phyloP scores from a whole-genome alignment of 2,888 invertebrate species.

The Apotomis turbidana region DNA sequence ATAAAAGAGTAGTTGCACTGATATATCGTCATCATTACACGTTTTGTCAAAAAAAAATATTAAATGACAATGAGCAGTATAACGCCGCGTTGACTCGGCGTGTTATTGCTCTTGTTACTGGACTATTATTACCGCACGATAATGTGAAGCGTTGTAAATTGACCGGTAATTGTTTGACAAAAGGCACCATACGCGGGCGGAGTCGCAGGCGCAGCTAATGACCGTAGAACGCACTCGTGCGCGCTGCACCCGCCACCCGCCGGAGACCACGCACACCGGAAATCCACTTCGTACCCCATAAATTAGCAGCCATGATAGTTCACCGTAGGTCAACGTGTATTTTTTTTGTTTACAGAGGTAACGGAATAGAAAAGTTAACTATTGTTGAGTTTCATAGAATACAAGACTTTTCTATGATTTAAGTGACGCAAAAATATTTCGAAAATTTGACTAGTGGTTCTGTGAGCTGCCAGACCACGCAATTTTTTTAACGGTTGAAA shows the following conservation, averaged over 20 bases:
- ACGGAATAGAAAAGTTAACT: too few species aligned
- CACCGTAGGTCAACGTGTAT: constrained; percentile 41
- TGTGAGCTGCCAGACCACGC: too few species aligned
- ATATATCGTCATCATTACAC: too few species aligned
- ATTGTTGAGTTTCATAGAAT: too few species aligned
- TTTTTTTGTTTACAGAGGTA: background rate
- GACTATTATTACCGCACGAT: constrained; percentile 54
- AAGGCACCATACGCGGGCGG: constrained; percentile 29
- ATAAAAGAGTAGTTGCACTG: too few species aligned
- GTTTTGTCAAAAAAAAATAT: too few species aligned
- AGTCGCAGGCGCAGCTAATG: constrained; percentile 15
- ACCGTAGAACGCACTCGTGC: constrained; percentile 28
- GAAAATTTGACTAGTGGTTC: too few species aligned
- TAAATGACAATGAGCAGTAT: too few species aligned
- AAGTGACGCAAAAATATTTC: too few species aligned
- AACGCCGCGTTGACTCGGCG: background rate
- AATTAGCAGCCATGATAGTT: constrained; percentile 50
- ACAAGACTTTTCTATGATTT: too few species aligned
- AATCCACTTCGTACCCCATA: constrained; percentile 48
- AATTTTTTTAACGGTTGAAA: too few species aligned
- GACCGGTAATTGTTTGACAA: constrained; percentile 69
- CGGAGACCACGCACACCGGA: constrained; percentile 47
- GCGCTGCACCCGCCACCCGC: constrained; percentile 2
- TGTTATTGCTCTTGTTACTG: constrained; percentile 42
- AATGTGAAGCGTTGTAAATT: constrained; percentile 64